Base-by-base conservation (phyloP, 2,797 vertebrate species). In the Brachymystax lenok region DNA sequence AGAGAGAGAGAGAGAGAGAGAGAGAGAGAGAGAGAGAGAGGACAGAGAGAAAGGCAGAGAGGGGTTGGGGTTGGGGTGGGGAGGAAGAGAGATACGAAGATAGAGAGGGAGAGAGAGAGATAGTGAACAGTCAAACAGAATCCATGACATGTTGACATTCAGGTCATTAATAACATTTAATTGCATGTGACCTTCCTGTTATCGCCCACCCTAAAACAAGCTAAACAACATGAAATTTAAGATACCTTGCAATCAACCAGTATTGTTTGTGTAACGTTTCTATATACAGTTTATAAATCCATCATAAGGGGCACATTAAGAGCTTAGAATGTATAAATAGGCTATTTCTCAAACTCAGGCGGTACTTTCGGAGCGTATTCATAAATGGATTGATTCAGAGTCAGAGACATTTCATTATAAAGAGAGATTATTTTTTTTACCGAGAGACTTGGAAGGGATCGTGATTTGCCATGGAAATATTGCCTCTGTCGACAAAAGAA, bases 111-210 rank as follows among this genome's bases (percentile, higher is more conserved):
- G 33, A 74, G 35, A 74, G 33, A 59, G 2, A 74, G 68, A 74
- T 33, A 51, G 46, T 50, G 27, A 84, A 85, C 54, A 17, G 83
- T 83, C 84, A 86, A 86, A 85, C 88, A 83, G 69, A 84, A 88
- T 87, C 84, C 8, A 24, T 8, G 59, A 61, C 75, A 86, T 88
- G 87, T 89, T 87, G 86, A 92, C 89, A 91, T 78, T 82, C 64
- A 19, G 76, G 76, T 91, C 90, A 88, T 93, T 92, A 93, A 92
- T 92, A 91, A 93, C 86, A 77, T 85, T 82, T 89, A 92, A 93
- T 90, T 91, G 75, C 89, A 90, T 88, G 88, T 87, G 89, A 92
- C 90, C 86, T 85, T 91, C 86, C 90, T 93, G 93, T 94, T 94
- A 93, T 92, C 90, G 52, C 79, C 27, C 64, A 28, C 71, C 66